Percentiles rank a stretch among this genome's conserved stretches.
Evolutionary conservation across 2,113 vertebrate species (phyloP).

Genomic region (Ophthalmolycus amberensis): DNA sequence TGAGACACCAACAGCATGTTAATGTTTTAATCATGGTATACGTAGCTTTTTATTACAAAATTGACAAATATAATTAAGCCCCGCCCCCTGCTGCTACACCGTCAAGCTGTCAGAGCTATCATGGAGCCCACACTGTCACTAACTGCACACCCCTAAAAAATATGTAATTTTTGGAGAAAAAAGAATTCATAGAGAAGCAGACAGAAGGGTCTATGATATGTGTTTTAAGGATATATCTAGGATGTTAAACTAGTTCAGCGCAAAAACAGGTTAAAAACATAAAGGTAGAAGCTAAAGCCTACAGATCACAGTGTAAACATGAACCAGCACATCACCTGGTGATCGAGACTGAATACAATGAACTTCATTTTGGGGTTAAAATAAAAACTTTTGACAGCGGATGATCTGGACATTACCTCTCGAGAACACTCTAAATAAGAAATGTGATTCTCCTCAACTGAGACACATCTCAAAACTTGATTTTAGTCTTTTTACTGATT

Average conservation of each 20-base stretch:
- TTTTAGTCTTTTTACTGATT: neutral
- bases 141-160: neutral
- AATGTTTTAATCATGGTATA: neutral
- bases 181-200: neutral
- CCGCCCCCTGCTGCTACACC: neutral
- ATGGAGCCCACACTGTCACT: neutral
- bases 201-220: neutral
- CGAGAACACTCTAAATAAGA: neutral
- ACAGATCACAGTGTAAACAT: no score
- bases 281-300: no score
- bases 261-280: neutral
- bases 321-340: no score
- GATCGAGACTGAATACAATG: neutral
- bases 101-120: no score
- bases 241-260: neutral
- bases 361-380: neutral
- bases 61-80: neutral
- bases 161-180: no score
- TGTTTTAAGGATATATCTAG: no score
- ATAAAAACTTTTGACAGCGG: neutral
- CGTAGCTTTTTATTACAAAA: neutral
- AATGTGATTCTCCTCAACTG: neutral
- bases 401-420: neutral
- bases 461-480: neutral
- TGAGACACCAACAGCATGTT: constrained; percentile 41